Evolutionary conservation across 2,113 vertebrate genomes (phyloP).

Genomic region (Triplophysa rosa): DNA sequence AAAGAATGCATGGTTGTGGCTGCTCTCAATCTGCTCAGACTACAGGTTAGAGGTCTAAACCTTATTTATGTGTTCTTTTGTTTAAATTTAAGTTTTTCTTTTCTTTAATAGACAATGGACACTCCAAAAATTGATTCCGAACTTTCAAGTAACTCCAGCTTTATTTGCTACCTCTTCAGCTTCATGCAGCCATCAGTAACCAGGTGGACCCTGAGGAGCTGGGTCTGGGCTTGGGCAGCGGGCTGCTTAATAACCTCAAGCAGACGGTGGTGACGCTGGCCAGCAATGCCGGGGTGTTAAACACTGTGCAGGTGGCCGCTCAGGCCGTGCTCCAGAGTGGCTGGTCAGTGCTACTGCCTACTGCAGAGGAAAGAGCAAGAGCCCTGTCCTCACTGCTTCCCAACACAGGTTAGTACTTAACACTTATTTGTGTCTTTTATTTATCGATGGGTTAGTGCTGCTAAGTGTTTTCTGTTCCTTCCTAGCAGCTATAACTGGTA

Average conservation of each 20-base stretch:
- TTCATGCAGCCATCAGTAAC: slow-evolving; percentile 96
- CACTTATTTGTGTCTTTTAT: not conserved
- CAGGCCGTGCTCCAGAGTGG: slow-evolving; percentile 96
- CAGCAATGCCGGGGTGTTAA: slow-evolving; percentile 92
- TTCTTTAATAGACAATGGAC: too few species aligned
- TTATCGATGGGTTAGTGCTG: not conserved
- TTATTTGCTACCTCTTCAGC: slow-evolving; percentile 69
- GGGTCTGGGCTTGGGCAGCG: slow-evolving; percentile 88
- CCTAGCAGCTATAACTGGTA: too few species aligned
- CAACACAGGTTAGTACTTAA: slow-evolving; percentile 80
- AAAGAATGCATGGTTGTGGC: slow-evolving; percentile 97
- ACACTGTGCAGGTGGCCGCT: slow-evolving; percentile 88
- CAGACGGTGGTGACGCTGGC: slow-evolving; percentile 93
- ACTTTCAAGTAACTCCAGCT: too few species aligned
- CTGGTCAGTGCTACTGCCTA: slow-evolving; percentile 95
- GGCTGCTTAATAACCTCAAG: slow-evolving; percentile 92
- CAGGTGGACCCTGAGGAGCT: slow-evolving; percentile 94
- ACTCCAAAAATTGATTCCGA: too few species aligned
- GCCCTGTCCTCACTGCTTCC: slow-evolving; percentile 92
- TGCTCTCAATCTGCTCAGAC: slow-evolving; percentile 88
- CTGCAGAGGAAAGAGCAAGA: slow-evolving; percentile 91
- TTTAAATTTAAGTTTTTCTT: too few species aligned
- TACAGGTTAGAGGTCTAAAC: slow-evolving; percentile 80
- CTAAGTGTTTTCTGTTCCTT: not conserved
- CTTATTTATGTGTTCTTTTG: too few species aligned